Evolutionary conservation across 2,113 vertebrate genomes (phyloP).

Genomic region (Megalops atlanticus): DNA sequence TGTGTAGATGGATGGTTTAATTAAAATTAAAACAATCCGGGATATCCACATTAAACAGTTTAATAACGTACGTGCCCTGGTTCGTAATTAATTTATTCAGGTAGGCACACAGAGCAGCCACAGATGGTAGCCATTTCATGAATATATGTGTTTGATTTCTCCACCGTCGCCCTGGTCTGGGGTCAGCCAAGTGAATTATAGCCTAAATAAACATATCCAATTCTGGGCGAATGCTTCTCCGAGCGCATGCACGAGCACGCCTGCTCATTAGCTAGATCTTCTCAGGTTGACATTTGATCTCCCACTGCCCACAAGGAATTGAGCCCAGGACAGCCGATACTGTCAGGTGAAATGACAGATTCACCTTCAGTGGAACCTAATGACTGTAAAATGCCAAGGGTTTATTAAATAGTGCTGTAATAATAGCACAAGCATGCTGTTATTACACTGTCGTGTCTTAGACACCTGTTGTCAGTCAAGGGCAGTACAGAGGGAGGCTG

Average conservation of each 20-base stretch:
- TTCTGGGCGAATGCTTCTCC: neutral
- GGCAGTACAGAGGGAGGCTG: neutral
- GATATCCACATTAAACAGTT: constrained; percentile 9
- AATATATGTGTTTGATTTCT: neutral
- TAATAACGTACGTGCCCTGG: constrained; percentile 23
- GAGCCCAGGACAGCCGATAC: neutral
- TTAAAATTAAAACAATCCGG: constrained; percentile 32
- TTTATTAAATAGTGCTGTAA: too few relatives aligned
- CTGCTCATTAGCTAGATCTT: neutral
- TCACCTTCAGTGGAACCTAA: neutral
- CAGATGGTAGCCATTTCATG: neutral
- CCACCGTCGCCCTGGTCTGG: neutral
- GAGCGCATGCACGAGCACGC: neutral
- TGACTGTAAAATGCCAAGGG: neutral
- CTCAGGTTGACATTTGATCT: neutral
- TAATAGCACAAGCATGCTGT: too few relatives aligned
- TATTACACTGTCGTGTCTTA: too few relatives aligned
- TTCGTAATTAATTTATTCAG: constrained; percentile 10
- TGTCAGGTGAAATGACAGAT: neutral
- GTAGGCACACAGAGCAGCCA: neutral
- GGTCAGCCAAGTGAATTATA: neutral
- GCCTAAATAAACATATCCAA: neutral
- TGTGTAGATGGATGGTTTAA: constrained; percentile 30
- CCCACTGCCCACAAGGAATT: neutral
- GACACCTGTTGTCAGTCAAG: neutral